Percentiles rank a stretch among this genome's conserved stretches.
Conservation (phyloP, 2,113 vertebrate species). For the Sinocyclocheilus maitianheensis region DNA sequence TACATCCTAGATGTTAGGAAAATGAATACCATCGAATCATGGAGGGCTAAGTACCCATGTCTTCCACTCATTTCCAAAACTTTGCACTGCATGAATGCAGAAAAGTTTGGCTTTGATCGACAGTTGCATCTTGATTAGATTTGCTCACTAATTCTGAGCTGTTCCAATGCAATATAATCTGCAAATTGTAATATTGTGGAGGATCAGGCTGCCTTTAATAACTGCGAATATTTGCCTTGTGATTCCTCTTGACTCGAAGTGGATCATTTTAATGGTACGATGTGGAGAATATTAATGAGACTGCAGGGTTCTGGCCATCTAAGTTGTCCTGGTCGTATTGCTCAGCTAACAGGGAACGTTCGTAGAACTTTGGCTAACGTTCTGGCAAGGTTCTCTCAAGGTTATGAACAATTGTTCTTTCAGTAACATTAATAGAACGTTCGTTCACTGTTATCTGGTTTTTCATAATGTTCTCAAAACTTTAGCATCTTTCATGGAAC, state of each 20-base stretch:
- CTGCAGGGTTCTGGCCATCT: background rate
- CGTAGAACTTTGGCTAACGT: background rate
- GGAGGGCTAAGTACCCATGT: constrained; percentile 52
- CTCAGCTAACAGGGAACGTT: background rate
- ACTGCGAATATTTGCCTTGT: constrained; percentile 15
- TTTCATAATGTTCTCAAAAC: background rate
- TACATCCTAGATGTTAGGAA: constrained; percentile 33
- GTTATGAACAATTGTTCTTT: background rate
- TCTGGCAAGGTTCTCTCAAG: background rate
- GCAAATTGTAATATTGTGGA: constrained; percentile 40
- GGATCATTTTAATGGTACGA: background rate
- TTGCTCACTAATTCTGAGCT: background rate
- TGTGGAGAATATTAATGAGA: background rate
- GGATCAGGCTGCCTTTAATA: constrained; percentile 14
- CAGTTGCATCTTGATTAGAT: constrained; percentile 27
- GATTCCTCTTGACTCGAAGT: constrained; percentile 5
- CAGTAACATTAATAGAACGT: background rate
- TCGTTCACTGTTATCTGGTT: background rate
- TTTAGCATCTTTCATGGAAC: background rate
- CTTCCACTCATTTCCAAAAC: constrained; percentile 62
- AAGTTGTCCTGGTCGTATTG: background rate
- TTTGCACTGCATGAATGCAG: constrained; percentile 58
- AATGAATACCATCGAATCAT: constrained; percentile 46
- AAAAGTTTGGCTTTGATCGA: constrained; percentile 14
- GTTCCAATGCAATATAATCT: constrained; percentile 47